Conservation (phyloP, 2,113 vertebrate genomes). For the Pteruthius melanotis region DNA sequence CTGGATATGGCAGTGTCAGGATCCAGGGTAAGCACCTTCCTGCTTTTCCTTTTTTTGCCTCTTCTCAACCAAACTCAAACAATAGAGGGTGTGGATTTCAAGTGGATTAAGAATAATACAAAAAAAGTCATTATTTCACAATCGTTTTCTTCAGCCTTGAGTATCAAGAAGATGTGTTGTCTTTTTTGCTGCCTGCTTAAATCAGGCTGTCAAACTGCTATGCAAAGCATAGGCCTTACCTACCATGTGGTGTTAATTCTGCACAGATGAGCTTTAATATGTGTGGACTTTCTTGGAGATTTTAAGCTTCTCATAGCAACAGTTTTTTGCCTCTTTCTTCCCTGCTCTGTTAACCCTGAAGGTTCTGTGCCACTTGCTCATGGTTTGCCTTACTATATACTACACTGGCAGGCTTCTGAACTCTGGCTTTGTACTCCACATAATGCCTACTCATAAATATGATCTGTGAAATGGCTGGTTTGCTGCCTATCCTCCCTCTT, state of each 20-base stretch:
- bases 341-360: neutral
- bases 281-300: neutral
- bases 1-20: constrained; percentile 95
- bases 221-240: neutral
- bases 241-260: neutral
- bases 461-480: neutral
- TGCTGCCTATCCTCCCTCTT: neutral
- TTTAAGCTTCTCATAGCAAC: neutral
- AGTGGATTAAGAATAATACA: neutral
- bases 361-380: neutral
- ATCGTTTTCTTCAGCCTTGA: neutral
- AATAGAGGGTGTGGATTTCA: neutral
- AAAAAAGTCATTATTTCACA: neutral
- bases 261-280: neutral
- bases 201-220: neutral
- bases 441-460: neutral
- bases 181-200: neutral
- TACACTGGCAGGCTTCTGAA: neutral
- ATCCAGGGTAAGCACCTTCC: constrained; percentile 78
- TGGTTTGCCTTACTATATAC: neutral
- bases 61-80: neutral
- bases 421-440: neutral
- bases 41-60: neutral
- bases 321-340: neutral
- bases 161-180: neutral